phyloP scores from a whole-genome alignment of 2,797 vertebrate genomes.

The Oreochromis grahami region DNA sequence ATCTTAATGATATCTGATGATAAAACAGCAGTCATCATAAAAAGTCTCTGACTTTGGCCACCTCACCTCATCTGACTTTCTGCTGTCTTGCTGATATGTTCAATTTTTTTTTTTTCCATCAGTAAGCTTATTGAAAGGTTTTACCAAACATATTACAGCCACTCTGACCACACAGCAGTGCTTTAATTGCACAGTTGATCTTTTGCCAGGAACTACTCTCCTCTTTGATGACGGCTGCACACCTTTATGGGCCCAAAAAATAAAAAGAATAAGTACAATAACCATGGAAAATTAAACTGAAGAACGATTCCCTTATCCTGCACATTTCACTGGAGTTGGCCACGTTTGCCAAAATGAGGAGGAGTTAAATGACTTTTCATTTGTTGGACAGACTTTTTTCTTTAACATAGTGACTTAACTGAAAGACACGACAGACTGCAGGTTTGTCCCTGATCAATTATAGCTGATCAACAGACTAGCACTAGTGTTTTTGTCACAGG shows the following conservation, averaged over 20 bases:
- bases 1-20: neutral
- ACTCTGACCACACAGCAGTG: neutral
- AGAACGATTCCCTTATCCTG: neutral
- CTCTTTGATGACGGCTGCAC: neutral
- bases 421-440: neutral
- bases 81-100: neutral
- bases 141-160: neutral
- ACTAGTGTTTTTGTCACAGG: neutral
- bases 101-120: neutral
- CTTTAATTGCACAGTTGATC: constrained; percentile 28
- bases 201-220: constrained; percentile 7
- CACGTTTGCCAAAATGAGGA: neutral
- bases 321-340: neutral
- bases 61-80: neutral
- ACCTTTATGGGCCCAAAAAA: neutral
- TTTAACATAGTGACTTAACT: neutral
- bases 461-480: rapidly evolving
- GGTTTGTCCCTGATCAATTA: neutral
- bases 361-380: neutral
- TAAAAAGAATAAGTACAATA: neutral
- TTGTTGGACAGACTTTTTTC: neutral
- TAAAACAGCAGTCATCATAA: neutral
- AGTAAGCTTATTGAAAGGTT: neutral
- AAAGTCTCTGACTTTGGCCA: neutral
- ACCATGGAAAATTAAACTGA: neutral